Evolutionary conservation across 2,888 invertebrate genomes (phyloP), one percentile per base, ranked within the genome.

Genomic region (Oxystoma pomonae): DNA sequence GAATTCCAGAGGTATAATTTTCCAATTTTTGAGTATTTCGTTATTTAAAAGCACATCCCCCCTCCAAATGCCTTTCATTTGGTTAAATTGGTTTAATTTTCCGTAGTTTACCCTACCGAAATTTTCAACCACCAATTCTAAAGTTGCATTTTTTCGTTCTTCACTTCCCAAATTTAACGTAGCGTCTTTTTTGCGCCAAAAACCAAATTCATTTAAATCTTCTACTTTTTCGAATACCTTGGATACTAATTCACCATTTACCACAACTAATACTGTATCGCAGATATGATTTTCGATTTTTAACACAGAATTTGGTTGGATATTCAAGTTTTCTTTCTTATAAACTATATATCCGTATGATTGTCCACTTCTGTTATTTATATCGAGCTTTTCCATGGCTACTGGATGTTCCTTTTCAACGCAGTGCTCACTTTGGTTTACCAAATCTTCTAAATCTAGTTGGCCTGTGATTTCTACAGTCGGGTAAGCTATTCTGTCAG

Each of bases 51-150:
- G 70, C 0, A 85, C 80, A 78, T 22, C 75, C 0, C 82, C 83
- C 66, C 82, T 77, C 75, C 77, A 76, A 2, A 81, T 63, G 1
- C 81, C 81, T 69, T 74, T 81, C 70, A 66, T 69, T 64, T 80
- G 77, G 18, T 71, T 70, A 60, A 85, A 83, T 53, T 85, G 75
- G 16, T 71, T 55, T 12, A 77, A 58, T 65, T 71, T 69, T 7
- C 78, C 78, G 59, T 72, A 77, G 77, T 92, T 93, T 50, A 90
- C 85, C 58, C 94, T 84, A 2, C 96, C 96, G 81, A 90, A 91
- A 77, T 91, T 94, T 80, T 96, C 95, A 1, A 83, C 81, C 1
- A 86, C 70, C 7, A 84, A 66, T 58, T 81, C 79, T 22, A 84
- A 65, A 58, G 74, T 76, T 2, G 76, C 75, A 1, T 72, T 70